These are phyloP conservation scores for Gryon sp. DNA, from an alignment of 1,140 invertebrate genomes.

Conservation along the genomic window DNA sequence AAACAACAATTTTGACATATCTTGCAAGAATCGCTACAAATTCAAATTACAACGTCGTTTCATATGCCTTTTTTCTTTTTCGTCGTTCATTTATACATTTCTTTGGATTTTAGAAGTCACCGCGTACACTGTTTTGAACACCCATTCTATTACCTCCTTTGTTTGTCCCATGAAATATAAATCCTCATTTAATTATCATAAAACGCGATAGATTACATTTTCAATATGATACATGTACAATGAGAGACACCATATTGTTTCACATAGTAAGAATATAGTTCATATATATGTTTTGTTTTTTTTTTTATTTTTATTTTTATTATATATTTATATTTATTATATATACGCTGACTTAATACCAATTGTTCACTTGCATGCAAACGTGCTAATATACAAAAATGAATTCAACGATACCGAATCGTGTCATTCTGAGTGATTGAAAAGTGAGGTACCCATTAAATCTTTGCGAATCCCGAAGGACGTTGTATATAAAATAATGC, in stretches of 20 bases:
- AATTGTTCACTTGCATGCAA: constrained; percentile 68
- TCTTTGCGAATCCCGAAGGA: constrained; percentile 9
- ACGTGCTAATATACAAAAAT: constrained; percentile 63
- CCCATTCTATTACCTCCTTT: constrained; percentile 27
- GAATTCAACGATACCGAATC: constrained; percentile 53
- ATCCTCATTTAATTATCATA: constrained; percentile 66
- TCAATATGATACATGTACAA: constrained; percentile 75
- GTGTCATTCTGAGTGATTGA: constrained; percentile 35
- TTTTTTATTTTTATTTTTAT: constrained; percentile 13
- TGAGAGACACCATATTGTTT: constrained; percentile 73
- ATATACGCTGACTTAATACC: constrained; percentile 46
- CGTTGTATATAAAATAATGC: constrained; percentile 51
- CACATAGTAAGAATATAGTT: constrained; percentile 74
- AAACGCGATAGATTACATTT: constrained; percentile 68
- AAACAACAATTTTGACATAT: constrained; percentile 25
- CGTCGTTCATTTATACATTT: no score
- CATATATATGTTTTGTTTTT: constrained; percentile 25
- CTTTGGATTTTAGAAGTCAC: constrained; percentile 66
- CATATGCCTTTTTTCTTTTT: constrained; percentile 34
- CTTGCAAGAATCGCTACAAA: constrained; percentile 14
- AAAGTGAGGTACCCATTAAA: constrained; percentile 34
- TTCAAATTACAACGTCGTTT: constrained; percentile 25
- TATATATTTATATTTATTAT: constrained; percentile 7
- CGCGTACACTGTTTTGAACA: no score
- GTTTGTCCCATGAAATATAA: constrained; percentile 62